Base-by-base conservation (phyloP, 37 sponge, comb jelly and placozoan genomes). In the Theonella swinhoei region DNA sequence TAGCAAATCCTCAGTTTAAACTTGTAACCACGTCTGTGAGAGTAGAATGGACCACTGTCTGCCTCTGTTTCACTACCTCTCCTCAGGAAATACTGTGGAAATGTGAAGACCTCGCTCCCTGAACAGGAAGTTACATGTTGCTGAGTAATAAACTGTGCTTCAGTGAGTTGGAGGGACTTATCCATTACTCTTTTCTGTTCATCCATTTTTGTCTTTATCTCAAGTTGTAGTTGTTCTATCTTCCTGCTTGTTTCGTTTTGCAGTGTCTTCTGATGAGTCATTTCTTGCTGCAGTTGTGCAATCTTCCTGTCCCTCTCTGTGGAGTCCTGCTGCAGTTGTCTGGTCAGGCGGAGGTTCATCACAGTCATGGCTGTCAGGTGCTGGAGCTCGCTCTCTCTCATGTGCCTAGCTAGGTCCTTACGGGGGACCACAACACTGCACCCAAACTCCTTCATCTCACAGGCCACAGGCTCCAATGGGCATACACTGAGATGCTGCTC, bases 401-500 rank as follows among this genome's bases (percentile, higher is more conserved):
- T 58, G 39, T 85, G 85, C 22, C 3, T 19, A 1, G 29, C 23
- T 34, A 59, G 38, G 33, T 86, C 73, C 36, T 26, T 36, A 23
- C 79, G 70, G 39, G 71, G 72, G 30, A 86, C 30, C 42, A 5
- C 67, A n/a, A 58, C 71, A 20, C 66, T 34, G 59, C 85, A 85
- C n/a, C 85, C 85, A 28, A 70, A 24, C 33, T 77, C 70, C 14
- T 47, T 26, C 42, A 70, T 76, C 70, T 85, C 85, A 36, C 85
- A 85, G 42, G 36, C 59, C 40, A 76, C 71, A 2, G 36, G 77
- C 40, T 85, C 69, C 25, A 70, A 22, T 20, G 78, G 85, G 60
- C 85, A 85, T 78, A 42, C 71, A 11, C 24, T 70, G 68, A 47
- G 19, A 59, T 85, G 85, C 17, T 39, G 20, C n/a, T 77, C 78